Base-by-base conservation (phyloP, 2,888 invertebrate genomes). In the Tuta absoluta region DNA sequence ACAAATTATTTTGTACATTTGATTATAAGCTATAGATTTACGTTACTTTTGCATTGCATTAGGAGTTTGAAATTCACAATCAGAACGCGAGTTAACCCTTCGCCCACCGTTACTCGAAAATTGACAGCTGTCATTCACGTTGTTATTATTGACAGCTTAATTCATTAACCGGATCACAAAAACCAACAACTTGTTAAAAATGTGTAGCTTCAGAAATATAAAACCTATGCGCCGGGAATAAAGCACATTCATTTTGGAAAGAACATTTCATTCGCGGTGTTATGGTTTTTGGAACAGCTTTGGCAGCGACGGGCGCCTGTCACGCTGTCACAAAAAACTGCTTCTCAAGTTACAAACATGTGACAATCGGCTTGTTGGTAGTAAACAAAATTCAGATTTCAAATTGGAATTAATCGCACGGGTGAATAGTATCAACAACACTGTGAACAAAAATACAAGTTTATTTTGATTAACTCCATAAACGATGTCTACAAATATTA, bases 71-170 rank as follows among this genome's bases (percentile, higher is more conserved):
- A 69, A 72, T 71, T 63, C 66, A 65, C 72, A 71, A 58, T 63
- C 66, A 64, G 72, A 71, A 58, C 73, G 56, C 21, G 57, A 67
- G 67, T 66, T 70, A 71, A 79, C 81, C 79, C 81, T 80, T 79
- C 78, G 78, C 77, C 78, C 78, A 77, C 75, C 78, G 78, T 82
- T 80, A 80, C 80, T 83, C 70, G 72, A 81, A 75, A 84, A 81
- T 85, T 86, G 86, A 85, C 86, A 86, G 83, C 82, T 85, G 84
- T 82, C 80, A 80, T 81, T 77, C 79, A 80, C 85, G 86, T 86
- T 85, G 81, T 83, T 84, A 84, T 81, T 81, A 85, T 85, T 85
- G 85, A 87, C 81, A 78, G 80, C 78, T 75, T 87, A 86, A 87
- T 87, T 86, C 82, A 86, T 86, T 84, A 80, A 78, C 75, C 73